Conservation (phyloP, 1,140 invertebrate genomes). For the Centruroides sculpturatus region DNA sequence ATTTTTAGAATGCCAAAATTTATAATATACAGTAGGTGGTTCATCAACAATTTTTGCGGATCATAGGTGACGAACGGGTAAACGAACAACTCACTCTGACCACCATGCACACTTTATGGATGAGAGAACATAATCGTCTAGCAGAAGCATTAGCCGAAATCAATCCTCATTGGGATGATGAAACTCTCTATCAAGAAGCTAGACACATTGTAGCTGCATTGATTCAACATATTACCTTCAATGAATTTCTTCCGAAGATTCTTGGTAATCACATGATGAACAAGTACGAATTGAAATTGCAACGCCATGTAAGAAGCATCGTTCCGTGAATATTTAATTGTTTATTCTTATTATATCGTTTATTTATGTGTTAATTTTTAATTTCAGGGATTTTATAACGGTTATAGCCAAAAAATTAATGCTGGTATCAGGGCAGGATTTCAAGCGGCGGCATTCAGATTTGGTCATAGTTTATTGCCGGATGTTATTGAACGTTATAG, state of each 20-base stretch:
- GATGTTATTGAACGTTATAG: constrained; percentile 81
- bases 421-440: constrained; percentile 74
- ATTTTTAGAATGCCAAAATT: too few species aligned
- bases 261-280: constrained; percentile 86
- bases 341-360: not conserved
- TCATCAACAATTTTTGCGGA: not conserved
- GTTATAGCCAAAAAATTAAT: constrained; percentile 68
- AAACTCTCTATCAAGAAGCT: constrained; percentile 75
- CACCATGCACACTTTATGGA: constrained; percentile 40
- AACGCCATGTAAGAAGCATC: constrained; percentile 24
- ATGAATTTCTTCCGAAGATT: constrained; percentile 85
- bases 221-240: constrained; percentile 86
- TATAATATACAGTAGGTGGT: too few species aligned
- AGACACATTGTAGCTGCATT: constrained; percentile 75
- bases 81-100: constrained; percentile 65
- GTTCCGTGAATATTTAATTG: too few species aligned
- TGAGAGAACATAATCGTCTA: constrained; percentile 27
- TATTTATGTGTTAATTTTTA: not conserved
- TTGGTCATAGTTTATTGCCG: constrained; percentile 75
- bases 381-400: constrained; percentile 27
- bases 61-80: constrained; percentile 74
- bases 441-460: constrained; percentile 73
- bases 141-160: constrained; percentile 37
- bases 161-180: constrained; percentile 91
- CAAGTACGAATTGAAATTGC: constrained; percentile 47